Base-by-base conservation (phyloP, 2,888 invertebrate genomes). In the Plebejus melissa region DNA sequence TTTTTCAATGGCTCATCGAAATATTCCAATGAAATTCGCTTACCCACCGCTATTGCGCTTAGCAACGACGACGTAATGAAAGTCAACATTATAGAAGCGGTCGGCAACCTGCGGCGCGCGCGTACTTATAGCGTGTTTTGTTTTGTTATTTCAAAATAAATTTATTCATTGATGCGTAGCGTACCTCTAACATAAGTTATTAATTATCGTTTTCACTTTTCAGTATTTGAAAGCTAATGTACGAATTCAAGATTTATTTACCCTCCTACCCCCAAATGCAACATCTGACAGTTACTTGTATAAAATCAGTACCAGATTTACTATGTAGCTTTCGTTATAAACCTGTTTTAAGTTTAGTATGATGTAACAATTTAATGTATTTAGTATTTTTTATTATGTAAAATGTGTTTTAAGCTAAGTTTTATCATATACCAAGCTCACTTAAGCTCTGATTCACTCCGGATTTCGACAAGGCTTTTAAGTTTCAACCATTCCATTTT, bases 31-130 rank as follows among this genome's bases (percentile, higher is more conserved):
- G 5, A 71, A 46, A 71, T 71, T 71, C 71, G 71, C 71, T 71
- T 50, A 50, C 71, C 46, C 46, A 3, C 22, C 70, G 46, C 22
- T 70, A 41, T 16, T 13, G 69, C 28, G 69, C 69, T 69, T 69
- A 87, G 86, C 83, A 85, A 83, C 82, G 32, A 83, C 82, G 82
- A 81, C 82, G 82, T 81, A 82, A 76, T 79, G 54, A 54, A 54
- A 54, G 54, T 54, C 4, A 16, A 54, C 46, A 46, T 16, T 54
- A 54, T 54, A 16, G 54, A 16, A 54, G 54, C 54, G 54, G 54
- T 54, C 54, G 54, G 54, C 54, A 54, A 54, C 54, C 54, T 16
- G 54, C 54, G 16, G 54, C 54, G 16, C 54, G 54, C 16, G 54
- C 16, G 54, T 16, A 54, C 54, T 13, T 54, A 16, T 16, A 16